A percentile compares a stretch with the other conserved stretches of the same genome.
phyloP scores from a whole-genome alignment of 2,888 invertebrate genomes.

The Megamerina dolium region DNA sequence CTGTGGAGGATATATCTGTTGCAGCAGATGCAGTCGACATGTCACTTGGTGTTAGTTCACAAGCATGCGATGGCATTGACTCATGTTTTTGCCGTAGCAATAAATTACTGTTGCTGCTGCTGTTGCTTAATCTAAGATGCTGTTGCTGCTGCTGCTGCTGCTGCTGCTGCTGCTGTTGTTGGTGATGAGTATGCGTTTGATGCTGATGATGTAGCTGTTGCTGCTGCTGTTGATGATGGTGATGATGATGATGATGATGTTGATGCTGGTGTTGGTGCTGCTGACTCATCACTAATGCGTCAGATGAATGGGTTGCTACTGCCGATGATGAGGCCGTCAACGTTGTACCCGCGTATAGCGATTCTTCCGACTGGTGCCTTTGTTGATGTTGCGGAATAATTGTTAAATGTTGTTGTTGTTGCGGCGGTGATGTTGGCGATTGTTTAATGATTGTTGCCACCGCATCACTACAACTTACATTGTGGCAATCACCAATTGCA shows the following conservation, averaged over 20 bases:
- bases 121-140: conserved; percentile 16
- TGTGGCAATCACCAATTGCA: conserved; percentile 12
- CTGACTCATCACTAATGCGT: conserved; percentile 14
- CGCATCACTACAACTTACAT: conserved; percentile 11
- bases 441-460: conserved; percentile 22
- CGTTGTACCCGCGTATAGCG: conserved; percentile 13
- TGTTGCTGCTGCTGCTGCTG: conserved; percentile 15
- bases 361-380: conserved; percentile 16
- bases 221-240: conserved; percentile 13
- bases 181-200: conserved; percentile 16
- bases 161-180: conserved; percentile 13
- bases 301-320: conserved; percentile 4
- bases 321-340: conserved; percentile 5
- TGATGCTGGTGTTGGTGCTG: conserved; percentile 9
- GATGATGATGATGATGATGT: conserved; percentile 6
- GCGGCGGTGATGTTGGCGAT: conserved; percentile 30
- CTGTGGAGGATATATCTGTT: conserved; percentile 11
- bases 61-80: background rate
- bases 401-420: no score
- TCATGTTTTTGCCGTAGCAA: background rate
- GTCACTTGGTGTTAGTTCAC: background rate
- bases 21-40: conserved; percentile 7
- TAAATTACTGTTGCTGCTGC: conserved; percentile 15
- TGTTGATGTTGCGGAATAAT: conserved; percentile 18
- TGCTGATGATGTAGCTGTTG: conserved; percentile 15